Conservation (phyloP, 2,113 vertebrate genomes). For the Amphilophus citrinellus region DNA sequence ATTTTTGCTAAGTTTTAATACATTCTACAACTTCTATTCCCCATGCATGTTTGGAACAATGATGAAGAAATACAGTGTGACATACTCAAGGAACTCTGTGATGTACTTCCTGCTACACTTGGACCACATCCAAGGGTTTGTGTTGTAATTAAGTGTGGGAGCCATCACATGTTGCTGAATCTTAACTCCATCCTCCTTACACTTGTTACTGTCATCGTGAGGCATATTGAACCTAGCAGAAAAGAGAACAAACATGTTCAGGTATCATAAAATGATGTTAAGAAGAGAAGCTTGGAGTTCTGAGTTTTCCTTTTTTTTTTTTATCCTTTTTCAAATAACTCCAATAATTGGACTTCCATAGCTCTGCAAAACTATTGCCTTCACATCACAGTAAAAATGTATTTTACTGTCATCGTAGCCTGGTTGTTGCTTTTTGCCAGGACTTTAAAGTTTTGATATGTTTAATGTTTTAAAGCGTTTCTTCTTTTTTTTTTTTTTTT, state of each 20-base stretch:
- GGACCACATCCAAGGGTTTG: constrained; percentile 99
- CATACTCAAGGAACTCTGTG: constrained; percentile 99
- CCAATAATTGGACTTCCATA: not conserved
- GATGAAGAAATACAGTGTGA: constrained; percentile 36
- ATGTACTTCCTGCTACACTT: constrained; percentile 99
- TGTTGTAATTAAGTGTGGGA: constrained; percentile 95
- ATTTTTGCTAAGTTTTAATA: not conserved
- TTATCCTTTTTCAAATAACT: not conserved
- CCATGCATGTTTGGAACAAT: constrained; percentile 24
- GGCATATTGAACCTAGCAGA: constrained; percentile 96
- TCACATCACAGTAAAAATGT: too few relatives aligned
- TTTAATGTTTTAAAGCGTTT: constrained; percentile 2
- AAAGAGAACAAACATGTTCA: not conserved
- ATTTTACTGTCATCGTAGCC: not conserved
- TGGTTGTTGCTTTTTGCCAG: not conserved
- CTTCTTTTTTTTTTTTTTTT: not conserved
- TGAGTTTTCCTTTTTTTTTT: not conserved
- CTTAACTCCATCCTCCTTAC: constrained; percentile 94
- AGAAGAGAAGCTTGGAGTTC: not conserved
- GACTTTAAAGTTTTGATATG: not conserved
- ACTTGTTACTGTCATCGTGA: constrained; percentile 97
- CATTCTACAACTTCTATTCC: not conserved
- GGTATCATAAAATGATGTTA: not conserved
- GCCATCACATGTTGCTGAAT: constrained; percentile 98
- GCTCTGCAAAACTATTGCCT: not conserved